A percentile compares a stretch with the other conserved stretches of the same genome.
These are phyloP conservation scores for Isichthys henryi DNA, from an alignment of 2,113 vertebrate genomes.

Conservation along the genomic window DNA sequence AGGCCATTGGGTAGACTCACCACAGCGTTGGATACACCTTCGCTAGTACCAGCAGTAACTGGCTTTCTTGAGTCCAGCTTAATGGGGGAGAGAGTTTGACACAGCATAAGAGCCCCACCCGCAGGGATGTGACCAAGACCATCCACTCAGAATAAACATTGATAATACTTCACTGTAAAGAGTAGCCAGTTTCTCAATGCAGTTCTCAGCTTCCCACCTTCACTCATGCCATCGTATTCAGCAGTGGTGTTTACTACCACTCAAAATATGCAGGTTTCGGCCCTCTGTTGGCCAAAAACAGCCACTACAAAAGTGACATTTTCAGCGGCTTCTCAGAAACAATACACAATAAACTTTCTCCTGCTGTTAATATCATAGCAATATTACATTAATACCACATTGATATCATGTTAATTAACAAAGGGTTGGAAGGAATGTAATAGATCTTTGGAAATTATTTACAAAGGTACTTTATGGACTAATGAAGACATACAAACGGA, in stretches of 20 bases:
- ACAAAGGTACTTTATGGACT: not conserved
- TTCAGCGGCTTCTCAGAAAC: not conserved
- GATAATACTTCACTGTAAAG: not conserved
- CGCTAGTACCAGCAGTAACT: slow-evolving; percentile 64
- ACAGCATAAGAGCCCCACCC: slow-evolving; percentile 5
- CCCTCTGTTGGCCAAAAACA: not conserved
- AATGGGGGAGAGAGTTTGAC: slow-evolving; percentile 21
- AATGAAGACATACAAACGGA: not conserved
- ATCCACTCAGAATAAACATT: not conserved
- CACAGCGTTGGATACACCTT: slow-evolving; percentile 61
- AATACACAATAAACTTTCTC: not conserved
- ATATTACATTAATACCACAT: not conserved
- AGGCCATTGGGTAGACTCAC: slow-evolving; percentile 59
- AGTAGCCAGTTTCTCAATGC: not conserved
- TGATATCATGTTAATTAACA: not conserved
- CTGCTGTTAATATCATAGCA: not conserved
- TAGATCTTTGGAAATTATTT: not conserved
- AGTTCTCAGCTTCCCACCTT: not conserved
- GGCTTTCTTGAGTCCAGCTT: slow-evolving; percentile 55
- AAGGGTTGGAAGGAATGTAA: not conserved
- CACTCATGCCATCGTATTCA: not conserved
- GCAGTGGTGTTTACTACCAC: not conserved
- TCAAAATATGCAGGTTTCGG: not conserved
- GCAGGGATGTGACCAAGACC: not conserved
- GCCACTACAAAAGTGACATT: not conserved